A percentile compares a stretch with the other conserved stretches of the same genome.
These are phyloP conservation scores for Toxotes chatareus DNA, from an alignment of 2,113 vertebrate species.

Conservation along the genomic window DNA sequence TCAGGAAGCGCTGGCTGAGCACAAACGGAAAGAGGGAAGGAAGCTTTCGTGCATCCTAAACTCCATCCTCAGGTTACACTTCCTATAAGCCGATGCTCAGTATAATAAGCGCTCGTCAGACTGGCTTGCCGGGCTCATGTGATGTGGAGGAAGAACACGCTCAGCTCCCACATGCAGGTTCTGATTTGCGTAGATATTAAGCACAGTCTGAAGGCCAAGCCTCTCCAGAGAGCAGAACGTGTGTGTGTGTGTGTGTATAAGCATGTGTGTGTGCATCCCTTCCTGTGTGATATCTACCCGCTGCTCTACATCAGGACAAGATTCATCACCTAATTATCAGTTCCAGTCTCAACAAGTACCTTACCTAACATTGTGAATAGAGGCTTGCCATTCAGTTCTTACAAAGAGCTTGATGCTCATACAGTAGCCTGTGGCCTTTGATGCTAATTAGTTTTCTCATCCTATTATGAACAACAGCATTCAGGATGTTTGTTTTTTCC, in stretches of 20 bases:
- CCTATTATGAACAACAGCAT: conserved; percentile 54
- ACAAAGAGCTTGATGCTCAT: conserved; percentile 58
- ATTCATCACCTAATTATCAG: conserved; percentile 62
- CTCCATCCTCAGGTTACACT: conserved; percentile 69
- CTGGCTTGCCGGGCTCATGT: conserved; percentile 17
- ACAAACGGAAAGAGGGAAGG: conserved; percentile 48
- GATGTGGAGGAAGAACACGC: conserved; percentile 20
- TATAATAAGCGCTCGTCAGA: conserved; percentile 67
- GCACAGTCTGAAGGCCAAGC: conserved; percentile 54
- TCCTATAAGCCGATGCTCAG: conserved; percentile 36
- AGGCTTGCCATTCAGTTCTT: conserved; percentile 46
- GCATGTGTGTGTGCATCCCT: conserved; percentile 15
- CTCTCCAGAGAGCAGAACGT: conserved; percentile 45
- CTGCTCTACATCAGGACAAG: conserved; percentile 40
- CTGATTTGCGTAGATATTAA: conserved; percentile 54
- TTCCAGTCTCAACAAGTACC: conserved; percentile 43
- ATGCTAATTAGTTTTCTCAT: conserved; percentile 66
- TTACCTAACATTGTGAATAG: conserved; percentile 57
- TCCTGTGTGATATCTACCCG: conserved; percentile 15
- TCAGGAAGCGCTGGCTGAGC: conserved; percentile 52
- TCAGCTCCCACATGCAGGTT: conserved; percentile 28
- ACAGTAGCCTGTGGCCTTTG: conserved; percentile 56
- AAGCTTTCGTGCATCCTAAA: conserved; percentile 48
- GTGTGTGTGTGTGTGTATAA: conserved; percentile 25
- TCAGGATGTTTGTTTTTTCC: conserved; percentile 43